These are phyloP conservation scores for Epinephelus cyanopodus DNA, from an alignment of 2,113 vertebrate genomes.

Conservation along the genomic window DNA sequence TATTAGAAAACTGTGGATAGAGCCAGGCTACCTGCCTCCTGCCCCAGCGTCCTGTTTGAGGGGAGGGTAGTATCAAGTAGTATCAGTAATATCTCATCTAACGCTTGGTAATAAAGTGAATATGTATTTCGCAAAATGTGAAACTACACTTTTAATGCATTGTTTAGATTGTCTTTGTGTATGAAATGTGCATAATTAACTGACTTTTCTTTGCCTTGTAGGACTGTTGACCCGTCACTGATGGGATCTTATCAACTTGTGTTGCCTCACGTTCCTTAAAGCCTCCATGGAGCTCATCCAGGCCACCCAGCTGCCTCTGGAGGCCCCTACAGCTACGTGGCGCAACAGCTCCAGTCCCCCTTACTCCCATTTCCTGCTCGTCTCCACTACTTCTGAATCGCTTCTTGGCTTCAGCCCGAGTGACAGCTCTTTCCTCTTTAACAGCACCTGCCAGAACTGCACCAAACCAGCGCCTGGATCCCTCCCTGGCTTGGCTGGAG, in stretches of 20 bases:
- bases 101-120: no score
- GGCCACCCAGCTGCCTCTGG: slow-evolving; percentile 46
- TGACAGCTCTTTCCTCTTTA: slow-evolving; percentile 16
- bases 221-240: slow-evolving; percentile 19
- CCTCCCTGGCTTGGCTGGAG: slow-evolving; percentile 82
- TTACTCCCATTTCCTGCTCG: slow-evolving; percentile 11
- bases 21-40: no score
- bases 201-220: slow-evolving; percentile 25
- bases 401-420: background rate
- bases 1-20: no score
- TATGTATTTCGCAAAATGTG: no score
- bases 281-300: slow-evolving; percentile 71
- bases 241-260: slow-evolving; percentile 25
- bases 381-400: slow-evolving; percentile 21
- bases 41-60: no score
- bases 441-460: slow-evolving; percentile 65
- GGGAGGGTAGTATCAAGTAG: no score
- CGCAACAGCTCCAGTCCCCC: slow-evolving; percentile 24
- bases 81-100: no score
- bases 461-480: slow-evolving; percentile 47
- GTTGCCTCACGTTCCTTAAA: background rate
- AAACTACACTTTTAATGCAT: background rate
- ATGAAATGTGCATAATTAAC: background rate
- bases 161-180: background rate
- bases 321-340: slow-evolving; percentile 26